A percentile compares a stretch with the other conserved stretches of the same genome.
Conservation (phyloP, 2,797 vertebrate genomes). For the Coracias cyanogaster region DNA sequence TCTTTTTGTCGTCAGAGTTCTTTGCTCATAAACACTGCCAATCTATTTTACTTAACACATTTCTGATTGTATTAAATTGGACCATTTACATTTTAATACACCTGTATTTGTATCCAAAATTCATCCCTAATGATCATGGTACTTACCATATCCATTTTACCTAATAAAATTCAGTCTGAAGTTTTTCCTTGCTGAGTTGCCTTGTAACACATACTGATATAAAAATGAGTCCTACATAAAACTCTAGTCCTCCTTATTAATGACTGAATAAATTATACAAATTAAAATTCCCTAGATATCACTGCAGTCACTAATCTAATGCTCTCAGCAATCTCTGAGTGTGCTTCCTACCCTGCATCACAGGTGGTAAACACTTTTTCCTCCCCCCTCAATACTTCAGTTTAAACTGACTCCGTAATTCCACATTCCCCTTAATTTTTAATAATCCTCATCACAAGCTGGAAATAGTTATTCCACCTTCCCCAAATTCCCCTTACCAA, state of each 20-base stretch:
- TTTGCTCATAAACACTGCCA: slow-evolving; percentile 57
- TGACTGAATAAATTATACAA: slow-evolving; percentile 66
- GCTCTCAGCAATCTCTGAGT: slow-evolving; percentile 57
- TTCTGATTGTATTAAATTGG: slow-evolving; percentile 59
- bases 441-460: not conserved
- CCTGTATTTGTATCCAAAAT: slow-evolving; percentile 62
- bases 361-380: slow-evolving; percentile 51
- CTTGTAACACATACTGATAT: slow-evolving; percentile 49
- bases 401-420: slow-evolving; percentile 44
- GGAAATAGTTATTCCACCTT: slow-evolving; percentile 16
- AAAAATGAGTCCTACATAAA: slow-evolving; percentile 62
- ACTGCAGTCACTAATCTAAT: slow-evolving; percentile 53
- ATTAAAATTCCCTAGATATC: slow-evolving; percentile 68
- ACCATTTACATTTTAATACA: slow-evolving; percentile 61
- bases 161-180: slow-evolving; percentile 67
- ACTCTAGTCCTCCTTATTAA: slow-evolving; percentile 43
- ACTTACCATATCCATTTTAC: slow-evolving; percentile 53
- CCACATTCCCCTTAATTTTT: not conserved
- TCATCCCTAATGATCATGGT: not conserved
- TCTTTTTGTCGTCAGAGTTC: not conserved
- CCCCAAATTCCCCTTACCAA: not conserved
- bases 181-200: slow-evolving; percentile 51
- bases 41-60: slow-evolving; percentile 49
- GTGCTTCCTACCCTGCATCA: slow-evolving; percentile 35
- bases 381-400: slow-evolving; percentile 22